Conservation (phyloP, 2,797 vertebrate genomes). For the Apogon hyalosoma region DNA sequence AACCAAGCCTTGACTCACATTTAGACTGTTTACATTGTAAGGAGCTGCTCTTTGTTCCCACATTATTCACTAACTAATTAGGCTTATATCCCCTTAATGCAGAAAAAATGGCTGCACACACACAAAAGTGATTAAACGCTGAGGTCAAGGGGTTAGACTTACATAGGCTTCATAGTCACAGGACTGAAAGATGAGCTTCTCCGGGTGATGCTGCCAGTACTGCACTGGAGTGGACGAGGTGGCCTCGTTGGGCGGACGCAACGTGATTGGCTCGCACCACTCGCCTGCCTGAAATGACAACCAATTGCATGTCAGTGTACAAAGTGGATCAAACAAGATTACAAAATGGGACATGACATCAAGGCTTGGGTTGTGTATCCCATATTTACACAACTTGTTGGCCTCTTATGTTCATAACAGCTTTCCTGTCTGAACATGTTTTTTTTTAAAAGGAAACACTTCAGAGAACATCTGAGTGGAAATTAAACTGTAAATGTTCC, state of each 20-base stretch:
- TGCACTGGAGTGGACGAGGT: constrained; percentile 98
- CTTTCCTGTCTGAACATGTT: constrained; percentile 28
- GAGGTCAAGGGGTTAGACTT: constrained; percentile 76
- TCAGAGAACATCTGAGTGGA: constrained; percentile 44
- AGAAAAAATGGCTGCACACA: not conserved
- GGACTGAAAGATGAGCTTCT: constrained; percentile 99
- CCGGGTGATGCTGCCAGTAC: constrained; percentile 99
- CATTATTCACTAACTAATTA: no score
- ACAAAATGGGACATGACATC: constrained; percentile 25
- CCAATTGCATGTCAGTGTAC: constrained; percentile 34
- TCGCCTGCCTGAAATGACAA: constrained; percentile 92
- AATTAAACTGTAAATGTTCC: constrained; percentile 35
- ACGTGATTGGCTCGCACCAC: constrained; percentile 98
- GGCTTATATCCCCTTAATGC: no score
- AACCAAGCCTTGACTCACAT: no score
- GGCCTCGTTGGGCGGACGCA: constrained; percentile 97
- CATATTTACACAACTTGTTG: constrained; percentile 34
- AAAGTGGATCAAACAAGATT: constrained; percentile 35
- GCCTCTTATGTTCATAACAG: constrained; percentile 34
- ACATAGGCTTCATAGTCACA: constrained; percentile 99
- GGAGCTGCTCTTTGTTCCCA: no score
- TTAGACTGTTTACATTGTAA: no score
- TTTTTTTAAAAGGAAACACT: constrained; percentile 28
- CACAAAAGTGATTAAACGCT: not conserved
- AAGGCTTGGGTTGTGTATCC: not conserved